Percentiles rank a stretch among this genome's conserved stretches.
Conservation (phyloP, 2,888 invertebrate species). For the Calliopum simillimum region DNA sequence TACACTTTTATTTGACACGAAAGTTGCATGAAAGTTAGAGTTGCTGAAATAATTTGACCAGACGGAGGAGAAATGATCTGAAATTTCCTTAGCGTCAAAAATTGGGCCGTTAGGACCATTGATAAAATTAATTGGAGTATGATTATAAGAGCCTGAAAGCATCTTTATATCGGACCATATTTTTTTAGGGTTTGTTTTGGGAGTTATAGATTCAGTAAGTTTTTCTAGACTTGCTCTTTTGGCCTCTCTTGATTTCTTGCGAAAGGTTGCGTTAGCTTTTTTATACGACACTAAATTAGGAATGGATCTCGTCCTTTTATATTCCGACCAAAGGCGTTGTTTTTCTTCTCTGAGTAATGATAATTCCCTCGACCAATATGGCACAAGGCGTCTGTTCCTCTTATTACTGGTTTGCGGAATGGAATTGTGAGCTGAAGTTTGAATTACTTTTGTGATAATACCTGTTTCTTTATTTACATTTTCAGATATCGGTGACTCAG, state of each 20-base stretch:
- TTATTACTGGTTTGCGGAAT: not conserved
- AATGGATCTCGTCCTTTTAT: not conserved
- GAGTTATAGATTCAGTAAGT: conserved; percentile 6
- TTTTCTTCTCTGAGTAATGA: not conserved
- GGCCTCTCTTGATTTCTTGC: not conserved
- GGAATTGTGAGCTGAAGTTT: not conserved
- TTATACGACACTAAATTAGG: not conserved
- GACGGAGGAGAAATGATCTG: not conserved
- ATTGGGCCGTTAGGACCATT: not conserved
- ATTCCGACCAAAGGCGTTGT: not conserved
- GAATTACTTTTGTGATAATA: not conserved
- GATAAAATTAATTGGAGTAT: not conserved
- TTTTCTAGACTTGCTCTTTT: conserved; percentile 8
- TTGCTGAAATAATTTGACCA: not conserved
- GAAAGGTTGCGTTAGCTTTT: not conserved
- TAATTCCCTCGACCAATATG: conserved; percentile 2
- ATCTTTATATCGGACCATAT: not conserved
- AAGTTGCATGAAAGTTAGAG: not conserved
- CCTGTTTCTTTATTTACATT: conserved; percentile 7
- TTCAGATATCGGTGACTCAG: not conserved
- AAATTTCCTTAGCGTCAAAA: not conserved
- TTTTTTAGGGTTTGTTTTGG: not conserved
- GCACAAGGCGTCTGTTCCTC: not conserved
- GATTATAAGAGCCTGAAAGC: not conserved
- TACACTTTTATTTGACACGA: not conserved